phyloP scores from a whole-genome alignment of 2,797 vertebrate species.

The Myotis findleyi region DNA sequence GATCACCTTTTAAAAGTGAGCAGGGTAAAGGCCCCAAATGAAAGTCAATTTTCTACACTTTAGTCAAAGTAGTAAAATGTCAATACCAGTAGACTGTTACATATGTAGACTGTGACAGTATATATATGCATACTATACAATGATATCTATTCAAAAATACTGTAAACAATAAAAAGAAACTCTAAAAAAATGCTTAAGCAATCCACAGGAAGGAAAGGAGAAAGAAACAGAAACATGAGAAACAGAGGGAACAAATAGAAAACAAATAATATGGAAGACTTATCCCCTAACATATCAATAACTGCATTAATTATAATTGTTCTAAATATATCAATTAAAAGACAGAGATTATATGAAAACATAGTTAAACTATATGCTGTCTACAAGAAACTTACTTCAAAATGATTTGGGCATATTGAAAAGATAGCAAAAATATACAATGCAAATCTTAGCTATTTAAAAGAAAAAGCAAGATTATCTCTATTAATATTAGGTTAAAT shows the following conservation, averaged over 20 bases:
- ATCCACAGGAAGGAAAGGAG: neutral
- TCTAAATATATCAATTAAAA: conserved; percentile 23
- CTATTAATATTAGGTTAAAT: neutral
- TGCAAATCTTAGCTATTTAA: neutral
- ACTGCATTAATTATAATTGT: neutral
- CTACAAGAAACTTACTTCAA: neutral
- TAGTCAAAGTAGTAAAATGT: neutral
- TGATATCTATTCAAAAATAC: neutral
- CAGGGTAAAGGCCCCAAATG: neutral
- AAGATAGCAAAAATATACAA: neutral
- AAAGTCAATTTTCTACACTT: neutral
- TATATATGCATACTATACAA: neutral
- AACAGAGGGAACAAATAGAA: neutral
- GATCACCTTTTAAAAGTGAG: neutral
- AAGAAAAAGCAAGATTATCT: neutral
- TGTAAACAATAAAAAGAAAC: conserved; percentile 8
- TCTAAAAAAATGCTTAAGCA: neutral
- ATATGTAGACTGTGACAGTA: neutral
- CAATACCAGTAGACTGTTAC: neutral
- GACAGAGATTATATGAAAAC: neutral
- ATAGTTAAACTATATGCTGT: neutral
- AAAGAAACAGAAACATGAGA: neutral
- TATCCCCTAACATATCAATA: neutral
- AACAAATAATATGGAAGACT: neutral
- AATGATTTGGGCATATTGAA: neutral